Evolutionary conservation across 92 coral and sea anemone species (phyloP), one percentile per base, ranked within the genome.

Genomic region (Anthopleura xanthogrammica): DNA sequence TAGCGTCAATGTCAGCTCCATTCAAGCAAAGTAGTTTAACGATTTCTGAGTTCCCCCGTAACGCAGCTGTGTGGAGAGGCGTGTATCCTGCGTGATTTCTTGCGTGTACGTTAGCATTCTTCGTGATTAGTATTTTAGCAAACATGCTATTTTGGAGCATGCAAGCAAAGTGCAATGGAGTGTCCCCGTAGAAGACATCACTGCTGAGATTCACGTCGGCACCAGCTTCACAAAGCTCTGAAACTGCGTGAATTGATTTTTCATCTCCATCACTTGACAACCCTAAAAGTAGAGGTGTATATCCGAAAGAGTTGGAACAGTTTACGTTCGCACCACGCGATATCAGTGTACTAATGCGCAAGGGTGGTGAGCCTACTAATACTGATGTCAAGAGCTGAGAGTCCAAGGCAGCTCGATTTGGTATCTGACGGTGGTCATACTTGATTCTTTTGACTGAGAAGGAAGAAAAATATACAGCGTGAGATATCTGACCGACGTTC

Each of bases 101-200:
- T 41, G 92, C 85, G 86, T 89, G 88, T 1, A 88, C 88, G 60
- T 93, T 80, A 12, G 94, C 97, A 22, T 87, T 88, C 54, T 60
- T 60, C 40, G 81, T 75, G 29, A 86, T 86, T 42, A 93, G 88
- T 3, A 86, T 88, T n/a, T 83, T 83, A 42, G 82, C 83, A 24
- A 46, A 77, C 42, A 16, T 46, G 42, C 76, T 60, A 39, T 85
- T 74, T 70, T 82, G 68, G 8, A 68, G 75, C 20, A 83, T 77
- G 19, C 98, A 89, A 39, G 94, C 98, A 50, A 95, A 90, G 82
- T 95, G 98, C 23, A 95, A 87, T 1, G 98, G 94, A 40, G 95
- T 86, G 75, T 95, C 95, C 7, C 95, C 93, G 72, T 85, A 88
- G 74, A 95, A 83, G 5, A 85, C 72, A 77, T 87, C 92, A 48